phyloP scores from a whole-genome alignment of 2,888 invertebrate species.

The Mimumesa dahlbomi region DNA sequence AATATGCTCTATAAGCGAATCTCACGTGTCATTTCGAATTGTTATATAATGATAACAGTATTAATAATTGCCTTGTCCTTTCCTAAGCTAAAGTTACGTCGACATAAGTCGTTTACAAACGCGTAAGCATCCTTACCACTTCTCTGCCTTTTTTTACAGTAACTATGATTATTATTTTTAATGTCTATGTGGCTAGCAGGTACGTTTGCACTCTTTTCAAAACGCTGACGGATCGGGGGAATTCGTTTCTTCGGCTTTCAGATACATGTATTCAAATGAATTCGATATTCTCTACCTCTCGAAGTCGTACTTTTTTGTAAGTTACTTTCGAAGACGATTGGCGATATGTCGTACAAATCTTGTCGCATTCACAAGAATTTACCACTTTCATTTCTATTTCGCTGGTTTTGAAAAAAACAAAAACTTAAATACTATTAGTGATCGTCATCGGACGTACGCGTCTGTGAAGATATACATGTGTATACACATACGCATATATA shows the following conservation, averaged over 20 bases:
- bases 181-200: slow-evolving; percentile 75
- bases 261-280: background rate
- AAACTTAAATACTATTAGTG: background rate
- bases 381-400: too few species aligned
- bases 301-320: too few species aligned
- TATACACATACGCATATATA: too few species aligned
- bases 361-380: too few species aligned
- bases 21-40: slow-evolving; percentile 29
- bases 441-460: background rate
- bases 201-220: slow-evolving; percentile 74
- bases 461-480: too few species aligned
- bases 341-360: too few species aligned
- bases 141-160: slow-evolving; percentile 52
- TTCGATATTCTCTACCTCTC: background rate
- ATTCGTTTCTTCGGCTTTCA: background rate
- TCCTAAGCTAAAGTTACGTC: slow-evolving; percentile 51
- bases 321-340: too few species aligned
- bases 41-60: slow-evolving; percentile 43
- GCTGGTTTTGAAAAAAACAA: too few species aligned
- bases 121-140: slow-evolving; percentile 25
- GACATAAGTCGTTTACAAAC: slow-evolving; percentile 39
- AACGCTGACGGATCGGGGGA: slow-evolving; percentile 43
- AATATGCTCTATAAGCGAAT: slow-evolving; percentile 21
- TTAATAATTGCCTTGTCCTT: slow-evolving; percentile 50
- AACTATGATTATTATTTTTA: slow-evolving; percentile 66